phyloP scores from a whole-genome alignment of 2,888 invertebrate genomes.

The Yponomeuta sedellus region DNA sequence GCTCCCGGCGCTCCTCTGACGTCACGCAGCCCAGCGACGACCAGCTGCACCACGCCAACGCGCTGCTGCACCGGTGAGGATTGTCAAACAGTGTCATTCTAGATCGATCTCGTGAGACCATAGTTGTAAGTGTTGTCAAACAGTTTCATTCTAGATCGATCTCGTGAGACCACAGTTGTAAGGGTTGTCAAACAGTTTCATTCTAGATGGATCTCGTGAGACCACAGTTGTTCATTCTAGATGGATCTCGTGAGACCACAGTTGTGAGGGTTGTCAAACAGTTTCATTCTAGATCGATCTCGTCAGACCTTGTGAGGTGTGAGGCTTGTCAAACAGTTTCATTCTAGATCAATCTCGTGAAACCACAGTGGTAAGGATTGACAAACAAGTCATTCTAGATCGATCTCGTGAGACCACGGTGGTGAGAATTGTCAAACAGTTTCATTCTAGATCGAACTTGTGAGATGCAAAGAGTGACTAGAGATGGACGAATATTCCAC shows the following conservation, averaged over 20 bases:
- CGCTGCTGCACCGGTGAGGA: slow-evolving; percentile 21
- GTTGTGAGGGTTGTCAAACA: slow-evolving; percentile 8
- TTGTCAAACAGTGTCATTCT: not conserved
- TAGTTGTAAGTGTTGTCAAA: slow-evolving; percentile 5
- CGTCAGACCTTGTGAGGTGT: slow-evolving; percentile 9
- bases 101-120: no score
- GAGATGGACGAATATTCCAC: no score
- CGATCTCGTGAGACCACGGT: no score
- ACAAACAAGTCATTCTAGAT: no score
- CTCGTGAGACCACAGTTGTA: slow-evolving; percentile 10
- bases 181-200: not conserved
- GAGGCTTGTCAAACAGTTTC: not conserved
- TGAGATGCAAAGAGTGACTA: no score
- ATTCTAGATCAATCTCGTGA: no score
- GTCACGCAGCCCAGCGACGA: slow-evolving; percentile 16
- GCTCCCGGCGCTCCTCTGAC: slow-evolving; percentile 56
- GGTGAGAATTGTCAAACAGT: slow-evolving; percentile 11
- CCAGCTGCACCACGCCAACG: not conserved
- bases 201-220: no score
- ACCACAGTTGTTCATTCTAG: no score
- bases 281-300: no score
- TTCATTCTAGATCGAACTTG: no score
- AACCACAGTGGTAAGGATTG: slow-evolving; percentile 12
- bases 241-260: no score
- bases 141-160: no score